A percentile compares a stretch with the other conserved stretches of the same genome.
phyloP scores from a whole-genome alignment of 2,888 invertebrate species.

The Patella depressa region DNA sequence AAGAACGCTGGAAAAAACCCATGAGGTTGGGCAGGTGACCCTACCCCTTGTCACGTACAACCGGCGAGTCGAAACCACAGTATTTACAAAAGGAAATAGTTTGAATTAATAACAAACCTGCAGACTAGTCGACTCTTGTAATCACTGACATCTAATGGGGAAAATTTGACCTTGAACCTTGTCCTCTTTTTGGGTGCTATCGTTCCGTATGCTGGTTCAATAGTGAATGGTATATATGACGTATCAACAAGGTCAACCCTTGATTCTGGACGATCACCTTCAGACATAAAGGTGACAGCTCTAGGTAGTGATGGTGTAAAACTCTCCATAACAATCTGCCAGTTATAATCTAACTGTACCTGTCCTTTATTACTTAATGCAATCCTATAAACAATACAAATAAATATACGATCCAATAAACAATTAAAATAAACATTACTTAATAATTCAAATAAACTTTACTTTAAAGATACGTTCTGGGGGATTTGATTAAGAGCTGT shows the following conservation, averaged over 20 bases:
- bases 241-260: slow-evolving; percentile 56
- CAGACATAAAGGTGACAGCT: slow-evolving; percentile 64
- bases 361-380: slow-evolving; percentile 64
- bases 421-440: background rate
- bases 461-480: background rate
- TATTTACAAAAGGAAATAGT: background rate
- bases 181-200: slow-evolving; percentile 64
- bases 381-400: slow-evolving; percentile 47
- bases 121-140: slow-evolving; percentile 69
- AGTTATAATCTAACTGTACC: slow-evolving; percentile 67
- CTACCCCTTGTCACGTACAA: background rate
- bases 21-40: too few relatives aligned
- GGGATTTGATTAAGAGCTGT: too few relatives aligned
- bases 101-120: slow-evolving; percentile 52
- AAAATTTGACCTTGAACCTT: slow-evolving; percentile 64
- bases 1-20: too few relatives aligned
- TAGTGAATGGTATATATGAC: slow-evolving; percentile 67
- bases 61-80: background rate
- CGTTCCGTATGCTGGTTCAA: slow-evolving; percentile 68
- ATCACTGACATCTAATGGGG: slow-evolving; percentile 69
- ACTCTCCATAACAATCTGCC: slow-evolving; percentile 69
- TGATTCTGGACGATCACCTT: slow-evolving; percentile 60
- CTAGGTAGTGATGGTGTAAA: slow-evolving; percentile 57
- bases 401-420: background rate
- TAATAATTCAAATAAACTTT: background rate